phyloP scores from a whole-genome alignment of 2,888 invertebrate genomes.

The Yponomeuta cagnagella region DNA sequence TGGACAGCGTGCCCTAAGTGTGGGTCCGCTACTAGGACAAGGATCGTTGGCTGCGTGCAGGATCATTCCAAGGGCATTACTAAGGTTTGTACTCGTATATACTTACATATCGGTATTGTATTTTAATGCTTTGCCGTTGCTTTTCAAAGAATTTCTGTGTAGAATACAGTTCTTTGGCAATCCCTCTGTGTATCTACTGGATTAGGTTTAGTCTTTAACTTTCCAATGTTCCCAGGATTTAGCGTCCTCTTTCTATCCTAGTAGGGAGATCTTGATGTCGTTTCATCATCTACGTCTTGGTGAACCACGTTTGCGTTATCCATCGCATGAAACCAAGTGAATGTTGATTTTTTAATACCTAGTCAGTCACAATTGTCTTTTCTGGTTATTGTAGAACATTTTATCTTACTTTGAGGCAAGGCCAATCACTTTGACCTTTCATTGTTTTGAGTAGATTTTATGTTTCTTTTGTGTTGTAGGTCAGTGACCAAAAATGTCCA shows the following conservation, averaged over 20 bases:
- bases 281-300: too few species aligned
- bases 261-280: too few species aligned
- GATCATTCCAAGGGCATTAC: conserved; percentile 64
- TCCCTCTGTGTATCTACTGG: too few species aligned
- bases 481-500: conserved; percentile 60
- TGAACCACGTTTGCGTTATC: too few species aligned
- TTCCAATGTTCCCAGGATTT: too few species aligned
- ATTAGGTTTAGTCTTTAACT: too few species aligned
- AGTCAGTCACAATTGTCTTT: neutral
- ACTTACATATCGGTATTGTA: neutral
- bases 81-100: conserved; percentile 39
- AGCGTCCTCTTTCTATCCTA: too few species aligned
- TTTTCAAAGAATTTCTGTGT: too few species aligned
- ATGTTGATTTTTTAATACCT: too few species aligned
- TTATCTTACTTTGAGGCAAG: neutral
- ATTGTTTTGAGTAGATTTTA: neutral
- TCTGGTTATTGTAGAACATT: neutral
- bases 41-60: conserved; percentile 85
- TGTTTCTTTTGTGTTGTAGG: conserved; percentile 30
- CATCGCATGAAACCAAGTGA: too few species aligned
- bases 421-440: neutral
- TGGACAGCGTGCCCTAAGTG: conserved; percentile 89
- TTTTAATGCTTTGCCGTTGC: too few species aligned
- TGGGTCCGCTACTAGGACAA: conserved; percentile 82
- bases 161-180: too few species aligned